Evolutionary conservation across 2,888 invertebrate species (phyloP), one percentile per base, ranked within the genome.

Genomic region (Lottia gigantea): DNA sequence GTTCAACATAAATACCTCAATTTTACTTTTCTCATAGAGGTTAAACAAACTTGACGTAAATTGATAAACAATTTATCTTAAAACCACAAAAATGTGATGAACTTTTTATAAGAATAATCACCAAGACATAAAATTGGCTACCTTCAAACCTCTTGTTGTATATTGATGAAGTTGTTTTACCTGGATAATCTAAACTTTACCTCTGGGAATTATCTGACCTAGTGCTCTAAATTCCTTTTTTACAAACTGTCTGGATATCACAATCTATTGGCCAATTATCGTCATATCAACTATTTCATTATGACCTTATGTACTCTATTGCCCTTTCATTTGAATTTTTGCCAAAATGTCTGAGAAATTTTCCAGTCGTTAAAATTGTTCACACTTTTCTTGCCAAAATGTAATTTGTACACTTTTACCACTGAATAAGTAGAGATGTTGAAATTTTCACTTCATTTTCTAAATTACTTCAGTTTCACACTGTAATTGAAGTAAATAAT

Each of bases 341-440:
- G 55, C 55, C 55, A 55, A 55, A 55, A 55, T 55, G 55, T 55
- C 55, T 55, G 23, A 23, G 19, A 55, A 55, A 55, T 55, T 55
- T 55, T 55, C 55, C 55, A 55, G 23, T 23, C 23, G 15, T 55
- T 55, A 55, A 55, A 55, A 55, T 55, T 23, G 23, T 55, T 55
- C 55, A 55, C 55, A 55, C 55, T 23, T 55, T 11, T 40, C 40
- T 40, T 40, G 40, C 40, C 40, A 40, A 8, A 40, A 40, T 40
- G 11, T 40, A 40, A 40, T 40, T 40, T 40, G 40, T 40, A 1
- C 2, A 31, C 31, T 11, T 40, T 40, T 40, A 40, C 8, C 40
- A 40, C 40, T 40, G 7, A 40, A 40, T 40, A 40, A 40, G 40
- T 40, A 11, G 11, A 11, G 40, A 40, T 40, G 40, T 40, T 40